Percentiles rank a stretch among this genome's conserved stretches.
Evolutionary conservation across 2,888 invertebrate species (phyloP).

Genomic region (Gymnoscelis rufifasciata): DNA sequence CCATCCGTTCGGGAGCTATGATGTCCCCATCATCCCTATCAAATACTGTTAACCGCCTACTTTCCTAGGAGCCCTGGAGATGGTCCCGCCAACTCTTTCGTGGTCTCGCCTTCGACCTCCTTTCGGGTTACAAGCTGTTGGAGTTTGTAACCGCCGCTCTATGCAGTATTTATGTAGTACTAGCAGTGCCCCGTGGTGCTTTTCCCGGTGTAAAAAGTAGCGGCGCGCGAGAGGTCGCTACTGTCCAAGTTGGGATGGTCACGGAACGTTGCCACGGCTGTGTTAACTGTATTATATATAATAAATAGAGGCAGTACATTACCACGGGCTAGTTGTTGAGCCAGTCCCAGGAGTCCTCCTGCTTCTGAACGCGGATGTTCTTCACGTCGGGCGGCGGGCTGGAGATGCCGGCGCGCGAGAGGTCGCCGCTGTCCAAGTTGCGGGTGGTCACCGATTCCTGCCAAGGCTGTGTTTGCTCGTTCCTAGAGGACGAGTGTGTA

Average conservation of each 20-base stretch:
- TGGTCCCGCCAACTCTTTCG: too few species aligned
- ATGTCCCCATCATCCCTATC: too few species aligned
- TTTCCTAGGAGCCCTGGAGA: slow-evolving; percentile 63
- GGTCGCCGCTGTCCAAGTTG: slow-evolving; percentile 57
- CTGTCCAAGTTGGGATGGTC: slow-evolving; percentile 56
- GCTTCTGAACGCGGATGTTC: slow-evolving; percentile 50
- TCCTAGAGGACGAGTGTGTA: slow-evolving; percentile 44
- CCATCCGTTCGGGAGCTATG: too few species aligned
- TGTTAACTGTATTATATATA: too few species aligned
- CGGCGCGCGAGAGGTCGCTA: slow-evolving; percentile 61
- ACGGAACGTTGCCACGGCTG: slow-evolving; percentile 56
- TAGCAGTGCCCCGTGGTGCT: too few species aligned
- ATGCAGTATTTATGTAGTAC: too few species aligned
- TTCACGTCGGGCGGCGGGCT: slow-evolving; percentile 61
- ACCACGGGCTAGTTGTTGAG: slow-evolving; percentile 53
- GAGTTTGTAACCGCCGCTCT: too few species aligned
- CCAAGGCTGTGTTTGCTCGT: slow-evolving; percentile 61
- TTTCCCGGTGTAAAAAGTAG: too few species aligned
- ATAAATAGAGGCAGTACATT: too few species aligned
- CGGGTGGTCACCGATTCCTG: slow-evolving; percentile 59
- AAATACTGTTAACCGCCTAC: too few species aligned
- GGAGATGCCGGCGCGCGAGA: slow-evolving; percentile 61
- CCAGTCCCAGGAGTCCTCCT: slow-evolving; percentile 68
- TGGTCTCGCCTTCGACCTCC: too few species aligned
- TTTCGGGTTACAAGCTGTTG: too few species aligned